Evolutionary conservation across 2,888 invertebrate genomes (phyloP), one percentile per base, ranked within the genome.

Genomic region (Automeris io): DNA sequence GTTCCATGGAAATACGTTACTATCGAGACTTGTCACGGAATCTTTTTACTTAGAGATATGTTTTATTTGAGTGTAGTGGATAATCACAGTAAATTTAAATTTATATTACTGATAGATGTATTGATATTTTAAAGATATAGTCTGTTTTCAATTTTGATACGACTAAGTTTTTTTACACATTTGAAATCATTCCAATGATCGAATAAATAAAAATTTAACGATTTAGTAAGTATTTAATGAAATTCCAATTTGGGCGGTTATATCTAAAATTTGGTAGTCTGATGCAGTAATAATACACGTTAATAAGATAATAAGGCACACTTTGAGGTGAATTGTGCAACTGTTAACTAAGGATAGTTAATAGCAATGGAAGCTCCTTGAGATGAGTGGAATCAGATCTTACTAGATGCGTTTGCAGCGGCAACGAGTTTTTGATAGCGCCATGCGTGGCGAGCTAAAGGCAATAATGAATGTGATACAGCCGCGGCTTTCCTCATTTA

Each of bases 401-500:
- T 67, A 60, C 61, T 61, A 62, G 56, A 67, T 69, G 61, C 63
- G 59, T 64, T 61, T 64, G 64, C 65, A 57, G 71, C 70, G 67
- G 74, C 73, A 83, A 81, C 80, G 69, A 79, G 80, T 81, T 81
- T 76, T 77, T 80, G 81, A 83, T 83, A 83, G 80, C 70, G 65
- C 68, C 70, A 68, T 71, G 70, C 75, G 70, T 76, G 75, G 69
- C 58, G 73, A 73, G 68, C 73, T 70, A 67, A 74, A 69, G 64
- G 70, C 71, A 66, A 72, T 85, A 83, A 82, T 85, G 74, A 81
- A 85, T 83, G 80, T 80, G 75, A 76, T 81, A 78, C 70, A 69
- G 66, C 70, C 65, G 54, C 67, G 61, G 69, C 71, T 65, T 72
- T 68, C 61, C 72, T 77, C 79, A 81, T 83, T 82, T 82, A 81